Conservation (phyloP, 2,797 vertebrate species). For the Pterois miles region DNA sequence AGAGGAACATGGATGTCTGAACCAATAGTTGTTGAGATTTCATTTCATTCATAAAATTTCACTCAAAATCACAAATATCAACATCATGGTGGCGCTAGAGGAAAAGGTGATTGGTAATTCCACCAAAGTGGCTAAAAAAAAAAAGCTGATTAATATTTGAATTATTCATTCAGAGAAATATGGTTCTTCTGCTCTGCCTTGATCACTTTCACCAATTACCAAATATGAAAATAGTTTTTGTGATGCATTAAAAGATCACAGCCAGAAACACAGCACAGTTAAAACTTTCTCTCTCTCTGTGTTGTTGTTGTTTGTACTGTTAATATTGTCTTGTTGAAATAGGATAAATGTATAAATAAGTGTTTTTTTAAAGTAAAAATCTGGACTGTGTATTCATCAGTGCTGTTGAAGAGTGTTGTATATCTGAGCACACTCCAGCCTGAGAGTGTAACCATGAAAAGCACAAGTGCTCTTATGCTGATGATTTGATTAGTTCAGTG, state of each 20-base stretch:
- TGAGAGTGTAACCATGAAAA: constrained; percentile 1
- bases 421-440: neutral
- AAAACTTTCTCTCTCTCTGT: neutral
- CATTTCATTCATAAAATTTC: too few relatives aligned
- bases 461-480: constrained; percentile 17
- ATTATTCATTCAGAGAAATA: constrained; percentile 1
- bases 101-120: neutral
- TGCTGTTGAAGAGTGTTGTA: neutral
- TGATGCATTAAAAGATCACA: neutral
- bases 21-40: too few relatives aligned
- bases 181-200: neutral
- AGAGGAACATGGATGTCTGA: too few relatives aligned
- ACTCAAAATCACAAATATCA: too few relatives aligned
- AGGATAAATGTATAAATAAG: neutral
- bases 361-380: neutral
- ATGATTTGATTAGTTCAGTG: constrained; percentile 12
- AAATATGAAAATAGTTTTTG: neutral
- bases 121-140: neutral
- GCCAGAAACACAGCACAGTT: neutral
- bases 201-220: neutral
- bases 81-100: too few relatives aligned
- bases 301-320: neutral
- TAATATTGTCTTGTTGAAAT: neutral
- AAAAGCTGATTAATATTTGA: neutral
- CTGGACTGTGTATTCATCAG: neutral